These are phyloP conservation scores for Urocyon cinereoargenteus DNA, from an alignment of 2,797 vertebrate species.

Conservation along the genomic window DNA sequence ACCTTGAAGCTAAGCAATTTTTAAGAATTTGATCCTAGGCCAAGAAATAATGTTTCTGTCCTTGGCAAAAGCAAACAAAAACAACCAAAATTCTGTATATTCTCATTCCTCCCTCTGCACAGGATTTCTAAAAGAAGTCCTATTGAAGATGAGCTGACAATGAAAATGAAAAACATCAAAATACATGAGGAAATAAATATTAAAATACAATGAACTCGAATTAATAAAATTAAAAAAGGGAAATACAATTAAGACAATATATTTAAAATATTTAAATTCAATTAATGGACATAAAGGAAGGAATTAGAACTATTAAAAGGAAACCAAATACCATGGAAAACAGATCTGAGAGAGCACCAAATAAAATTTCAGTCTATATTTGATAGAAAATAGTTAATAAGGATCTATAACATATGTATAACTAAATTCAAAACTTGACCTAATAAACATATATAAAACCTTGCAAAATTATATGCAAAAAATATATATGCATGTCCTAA, in stretches of 20 bases:
- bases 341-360: not conserved
- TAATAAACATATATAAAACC: not conserved
- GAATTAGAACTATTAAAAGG: not conserved
- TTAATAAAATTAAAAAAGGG: not conserved
- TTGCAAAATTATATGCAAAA: not conserved
- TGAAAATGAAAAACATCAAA: not conserved
- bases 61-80: not conserved
- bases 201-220: not conserved
- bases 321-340: not conserved
- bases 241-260: not conserved
- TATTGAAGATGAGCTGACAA: not conserved
- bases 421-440: not conserved
- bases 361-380: not conserved
- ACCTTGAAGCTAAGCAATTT: not conserved
- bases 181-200: not conserved
- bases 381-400: conserved; percentile 27
- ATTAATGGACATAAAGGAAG: not conserved
- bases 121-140: not conserved
- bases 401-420: not conserved
- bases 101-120: not conserved
- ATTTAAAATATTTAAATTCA: conserved; percentile 15
- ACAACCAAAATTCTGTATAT: not conserved
- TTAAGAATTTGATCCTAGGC: not conserved
- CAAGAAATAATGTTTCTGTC: not conserved
- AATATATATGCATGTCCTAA: not conserved